These are phyloP conservation scores for Anoncus sp. DNA, from an alignment of 2,888 invertebrate species.

Conservation along the genomic window DNA sequence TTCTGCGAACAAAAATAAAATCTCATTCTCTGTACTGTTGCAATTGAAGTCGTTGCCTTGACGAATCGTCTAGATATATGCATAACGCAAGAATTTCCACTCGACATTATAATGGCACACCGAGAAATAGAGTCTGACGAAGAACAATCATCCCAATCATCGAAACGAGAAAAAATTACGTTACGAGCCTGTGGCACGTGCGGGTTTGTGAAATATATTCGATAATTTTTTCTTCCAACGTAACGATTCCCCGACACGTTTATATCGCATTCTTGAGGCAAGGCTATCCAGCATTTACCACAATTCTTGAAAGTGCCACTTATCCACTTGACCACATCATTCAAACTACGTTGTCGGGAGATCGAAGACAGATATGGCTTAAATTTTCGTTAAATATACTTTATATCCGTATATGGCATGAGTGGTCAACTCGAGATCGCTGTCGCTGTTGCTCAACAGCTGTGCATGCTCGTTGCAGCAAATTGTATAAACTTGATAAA, in stretches of 20 bases:
- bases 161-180: conserved; percentile 38
- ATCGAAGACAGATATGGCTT: conserved; percentile 51
- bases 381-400: conserved; percentile 36
- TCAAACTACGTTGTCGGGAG: conserved; percentile 37
- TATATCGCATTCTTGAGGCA: conserved; percentile 7
- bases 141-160: conserved; percentile 43
- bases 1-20: conserved; percentile 10
- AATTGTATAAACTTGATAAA: not conserved
- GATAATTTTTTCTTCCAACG: conserved; percentile 8
- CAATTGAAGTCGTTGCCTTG: conserved; percentile 26
- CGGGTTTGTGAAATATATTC: conserved; percentile 23
- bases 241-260: conserved; percentile 15
- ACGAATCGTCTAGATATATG: conserved; percentile 11
- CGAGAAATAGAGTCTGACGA: conserved; percentile 32
- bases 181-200: not conserved
- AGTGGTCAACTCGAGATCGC: conserved; percentile 18
- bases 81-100: conserved; percentile 34
- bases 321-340: conserved; percentile 51
- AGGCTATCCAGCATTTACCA: conserved; percentile 8
- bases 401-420: conserved; percentile 24
- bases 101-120: conserved; percentile 3
- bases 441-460: conserved; percentile 21
- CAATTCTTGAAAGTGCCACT: conserved; percentile 47
- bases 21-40: not conserved
- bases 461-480: conserved; percentile 2